These are phyloP conservation scores for Venustaconcha ellipsiformis DNA, from an alignment of 1,140 invertebrate genomes.

Conservation along the genomic window DNA sequence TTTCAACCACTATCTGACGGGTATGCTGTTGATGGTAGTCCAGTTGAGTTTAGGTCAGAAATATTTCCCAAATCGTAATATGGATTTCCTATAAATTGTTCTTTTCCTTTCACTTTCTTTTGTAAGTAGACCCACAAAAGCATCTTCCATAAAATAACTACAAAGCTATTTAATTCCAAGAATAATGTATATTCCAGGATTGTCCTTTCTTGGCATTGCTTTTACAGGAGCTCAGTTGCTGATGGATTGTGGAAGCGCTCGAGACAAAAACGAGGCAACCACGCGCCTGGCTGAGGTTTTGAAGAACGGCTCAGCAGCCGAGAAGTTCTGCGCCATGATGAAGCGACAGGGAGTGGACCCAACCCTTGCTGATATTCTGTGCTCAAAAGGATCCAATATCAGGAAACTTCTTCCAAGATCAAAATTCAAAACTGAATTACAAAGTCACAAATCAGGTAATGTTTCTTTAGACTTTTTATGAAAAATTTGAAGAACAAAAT, in stretches of 20 bases:
- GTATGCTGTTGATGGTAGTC: too few species aligned
- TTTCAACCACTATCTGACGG: too few species aligned
- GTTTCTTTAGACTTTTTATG: too few species aligned
- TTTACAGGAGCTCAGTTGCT: slow-evolving; percentile 70
- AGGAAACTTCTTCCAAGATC: slow-evolving; percentile 66
- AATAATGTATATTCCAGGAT: too few species aligned
- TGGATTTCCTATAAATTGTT: too few species aligned
- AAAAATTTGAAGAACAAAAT: too few species aligned
- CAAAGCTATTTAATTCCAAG: too few species aligned
- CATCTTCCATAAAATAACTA: too few species aligned
- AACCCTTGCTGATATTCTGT: slow-evolving; percentile 67
- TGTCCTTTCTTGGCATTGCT: background rate
- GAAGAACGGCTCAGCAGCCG: slow-evolving; percentile 69
- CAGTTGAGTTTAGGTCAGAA: too few species aligned
- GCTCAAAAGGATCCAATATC: slow-evolving; percentile 56
- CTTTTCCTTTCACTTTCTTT: too few species aligned
- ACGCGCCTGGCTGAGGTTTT: slow-evolving; percentile 61
- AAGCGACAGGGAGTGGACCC: slow-evolving; percentile 69
- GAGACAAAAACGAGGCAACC: slow-evolving; percentile 58
- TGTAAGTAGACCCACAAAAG: too few species aligned
- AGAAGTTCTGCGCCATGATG: slow-evolving; percentile 71
- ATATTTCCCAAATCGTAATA: too few species aligned
- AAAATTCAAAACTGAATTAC: slow-evolving; percentile 52
- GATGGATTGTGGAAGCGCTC: slow-evolving; percentile 50
- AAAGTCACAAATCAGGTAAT: background rate